phyloP scores from a whole-genome alignment of 1,140 invertebrate species.

The Zaprionus ghesquierei region DNA sequence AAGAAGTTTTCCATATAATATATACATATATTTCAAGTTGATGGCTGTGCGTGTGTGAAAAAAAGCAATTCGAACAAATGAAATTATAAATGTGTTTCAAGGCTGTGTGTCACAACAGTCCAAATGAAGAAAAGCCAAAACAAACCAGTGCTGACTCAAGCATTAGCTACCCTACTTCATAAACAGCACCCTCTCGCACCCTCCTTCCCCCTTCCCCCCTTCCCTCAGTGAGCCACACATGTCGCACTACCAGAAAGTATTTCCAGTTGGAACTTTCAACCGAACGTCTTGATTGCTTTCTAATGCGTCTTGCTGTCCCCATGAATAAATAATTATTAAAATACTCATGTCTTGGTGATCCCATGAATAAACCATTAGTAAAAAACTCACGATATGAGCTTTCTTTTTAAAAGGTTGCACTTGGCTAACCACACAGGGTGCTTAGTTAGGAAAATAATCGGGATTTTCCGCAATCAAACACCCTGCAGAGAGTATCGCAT shows the following conservation, averaged over 20 bases:
- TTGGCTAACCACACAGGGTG: background rate
- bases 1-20: conserved; percentile 14
- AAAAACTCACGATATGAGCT: conserved; percentile 2
- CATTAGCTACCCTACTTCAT: background rate
- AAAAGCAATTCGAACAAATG: conserved; percentile 29
- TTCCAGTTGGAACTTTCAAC: conserved; percentile 16
- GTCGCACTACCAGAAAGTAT: background rate
- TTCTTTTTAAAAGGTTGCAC: background rate
- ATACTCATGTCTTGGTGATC: background rate
- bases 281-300: background rate
- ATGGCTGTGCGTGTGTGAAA: conserved; percentile 32
- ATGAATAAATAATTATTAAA: conserved; percentile 28
- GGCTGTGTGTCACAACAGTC: conserved; percentile 32
- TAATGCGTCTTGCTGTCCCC: conserved; percentile 5
- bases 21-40: conserved; percentile 4
- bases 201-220: background rate
- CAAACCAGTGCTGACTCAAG: conserved; percentile 44
- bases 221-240: too few species aligned
- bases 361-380: conserved; percentile 26
- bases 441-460: background rate
- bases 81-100: conserved; percentile 56
- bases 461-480: background rate
- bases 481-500: background rate
- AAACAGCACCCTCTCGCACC: background rate
- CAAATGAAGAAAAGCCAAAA: conserved; percentile 49